These are phyloP conservation scores for Enteromius trimaculatus DNA, from an alignment of 2,797 vertebrate genomes.

Conservation along the genomic window DNA sequence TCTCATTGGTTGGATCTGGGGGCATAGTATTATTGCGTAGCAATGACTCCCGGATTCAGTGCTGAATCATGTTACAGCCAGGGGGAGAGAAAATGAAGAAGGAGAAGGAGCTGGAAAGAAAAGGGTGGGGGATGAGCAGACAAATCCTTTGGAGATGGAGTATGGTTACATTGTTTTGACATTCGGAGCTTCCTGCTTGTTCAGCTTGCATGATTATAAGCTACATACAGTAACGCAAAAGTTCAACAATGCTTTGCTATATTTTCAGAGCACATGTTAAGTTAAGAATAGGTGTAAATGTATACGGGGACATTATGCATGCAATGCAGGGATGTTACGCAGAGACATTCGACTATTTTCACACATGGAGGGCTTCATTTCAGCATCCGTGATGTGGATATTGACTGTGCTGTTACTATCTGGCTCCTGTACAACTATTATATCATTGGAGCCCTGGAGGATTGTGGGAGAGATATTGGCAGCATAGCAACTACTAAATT, in stretches of 20 bases:
- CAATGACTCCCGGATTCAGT: constrained; percentile 4
- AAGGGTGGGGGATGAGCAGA: background rate
- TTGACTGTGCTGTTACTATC: constrained; percentile 7
- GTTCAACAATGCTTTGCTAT: background rate
- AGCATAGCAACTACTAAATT: background rate
- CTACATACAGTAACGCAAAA: background rate
- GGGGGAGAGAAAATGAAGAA: background rate
- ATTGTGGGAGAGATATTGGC: too few relatives aligned
- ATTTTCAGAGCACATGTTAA: constrained; percentile 11
- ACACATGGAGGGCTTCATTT: constrained; percentile 7
- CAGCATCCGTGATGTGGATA: background rate
- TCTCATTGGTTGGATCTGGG: constrained; percentile 1
- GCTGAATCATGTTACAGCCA: constrained; percentile 48
- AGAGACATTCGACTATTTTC: constrained; percentile 1
- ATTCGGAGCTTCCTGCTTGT: background rate
- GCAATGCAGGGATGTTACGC: background rate
- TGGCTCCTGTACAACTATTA: constrained; percentile 12
- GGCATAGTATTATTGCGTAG: constrained; percentile 23
- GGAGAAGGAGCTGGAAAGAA: constrained; percentile 4
- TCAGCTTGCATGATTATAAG: background rate
- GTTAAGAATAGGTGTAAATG: constrained; percentile 5
- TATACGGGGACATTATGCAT: background rate
- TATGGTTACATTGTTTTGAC: background rate
- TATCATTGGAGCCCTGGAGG: background rate
- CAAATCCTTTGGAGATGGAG: background rate